Base-by-base conservation (phyloP, 1,140 invertebrate species). In the Dryas iulia region DNA sequence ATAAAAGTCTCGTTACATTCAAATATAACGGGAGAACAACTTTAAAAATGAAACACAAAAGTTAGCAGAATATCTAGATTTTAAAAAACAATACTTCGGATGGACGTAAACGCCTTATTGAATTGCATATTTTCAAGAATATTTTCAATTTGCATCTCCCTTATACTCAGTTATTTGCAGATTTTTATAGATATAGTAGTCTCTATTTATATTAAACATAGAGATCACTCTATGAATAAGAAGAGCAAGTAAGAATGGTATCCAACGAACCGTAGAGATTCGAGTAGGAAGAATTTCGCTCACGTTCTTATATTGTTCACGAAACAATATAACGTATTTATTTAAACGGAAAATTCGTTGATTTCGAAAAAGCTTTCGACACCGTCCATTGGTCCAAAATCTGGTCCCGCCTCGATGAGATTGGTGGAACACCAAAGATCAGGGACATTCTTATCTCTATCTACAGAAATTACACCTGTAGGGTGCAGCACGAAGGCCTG, bases 131-230 rank as follows among this genome's bases (percentile, higher is more conserved):
- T 59, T 35, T 30, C 24, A 31, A 59, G 14, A 31, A 59, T 11
- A 59, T 31, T 59, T 59, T 59, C 58, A 59, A 59, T 59, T 59
- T 59, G 31, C 58, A 35, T 35, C 18, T 28, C n/a, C 24, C 8
- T 11, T 33, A 23, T 21, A 18, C 14, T 3, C 6, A 35, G 10
- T 35, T 24, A 35, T 59, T 59, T 59, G 21, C 30, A 3, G 23
- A 24, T 18, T 2, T 2, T 21, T 47, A 14, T 47, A 10, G 39
- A 47, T 18, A 21, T 47, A 47, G 1, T 21, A 1, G 21, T 8
- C 18, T 6, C 21, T 47, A 47, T 18, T 8, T 47, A 47, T 47
- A 21, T 21, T 10, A 1, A 3, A 21, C 2, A 21, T 47, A 18
- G n/a, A 6, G n/a, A 7, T 47, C 8, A 10, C 14, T 8, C n/a